Percentiles rank a stretch among this genome's conserved stretches.
phyloP scores from a whole-genome alignment of 2,113 vertebrate genomes.

The Oryzias woworae region DNA sequence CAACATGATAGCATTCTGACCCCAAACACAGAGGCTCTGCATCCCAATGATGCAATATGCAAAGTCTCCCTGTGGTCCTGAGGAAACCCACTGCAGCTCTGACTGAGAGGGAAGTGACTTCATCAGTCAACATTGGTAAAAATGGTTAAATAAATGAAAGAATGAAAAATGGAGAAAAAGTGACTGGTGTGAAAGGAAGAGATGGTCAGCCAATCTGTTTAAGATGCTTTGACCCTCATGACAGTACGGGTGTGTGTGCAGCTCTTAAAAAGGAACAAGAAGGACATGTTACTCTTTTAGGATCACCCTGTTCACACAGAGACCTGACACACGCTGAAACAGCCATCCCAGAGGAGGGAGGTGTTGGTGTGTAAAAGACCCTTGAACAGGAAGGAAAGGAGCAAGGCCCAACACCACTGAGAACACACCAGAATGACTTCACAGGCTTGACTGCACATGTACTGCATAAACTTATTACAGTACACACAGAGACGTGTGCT shows the following conservation, averaged over 20 bases:
- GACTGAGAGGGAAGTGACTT: slow-evolving; percentile 30
- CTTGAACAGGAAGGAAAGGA: slow-evolving; percentile 77
- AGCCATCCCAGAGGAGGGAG: slow-evolving; percentile 48
- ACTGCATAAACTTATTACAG: slow-evolving; percentile 40
- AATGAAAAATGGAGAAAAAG: neutral
- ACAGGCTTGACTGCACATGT: slow-evolving; percentile 48
- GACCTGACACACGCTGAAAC: slow-evolving; percentile 33
- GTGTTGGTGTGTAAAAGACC: slow-evolving; percentile 57
- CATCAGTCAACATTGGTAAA: slow-evolving; percentile 39
- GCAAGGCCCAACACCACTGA: slow-evolving; percentile 61
- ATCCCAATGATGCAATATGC: slow-evolving; percentile 66
- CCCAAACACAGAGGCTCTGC: slow-evolving; percentile 55
- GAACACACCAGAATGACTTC: slow-evolving; percentile 37
- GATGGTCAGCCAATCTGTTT: slow-evolving; percentile 32
- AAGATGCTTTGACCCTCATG: slow-evolving; percentile 23
- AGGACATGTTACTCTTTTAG: slow-evolving; percentile 52
- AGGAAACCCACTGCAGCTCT: slow-evolving; percentile 41
- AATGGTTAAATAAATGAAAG: slow-evolving; percentile 21
- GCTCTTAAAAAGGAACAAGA: slow-evolving; percentile 74
- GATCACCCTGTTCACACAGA: slow-evolving; percentile 62
- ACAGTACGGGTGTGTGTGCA: slow-evolving; percentile 61
- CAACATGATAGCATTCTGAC: slow-evolving; percentile 72
- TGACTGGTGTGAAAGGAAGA: slow-evolving; percentile 18
- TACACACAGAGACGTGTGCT: slow-evolving; percentile 27
- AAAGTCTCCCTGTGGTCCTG: slow-evolving; percentile 36